phyloP scores from a whole-genome alignment of 2,797 vertebrate species.

The Brachyalestes nurse region DNA sequence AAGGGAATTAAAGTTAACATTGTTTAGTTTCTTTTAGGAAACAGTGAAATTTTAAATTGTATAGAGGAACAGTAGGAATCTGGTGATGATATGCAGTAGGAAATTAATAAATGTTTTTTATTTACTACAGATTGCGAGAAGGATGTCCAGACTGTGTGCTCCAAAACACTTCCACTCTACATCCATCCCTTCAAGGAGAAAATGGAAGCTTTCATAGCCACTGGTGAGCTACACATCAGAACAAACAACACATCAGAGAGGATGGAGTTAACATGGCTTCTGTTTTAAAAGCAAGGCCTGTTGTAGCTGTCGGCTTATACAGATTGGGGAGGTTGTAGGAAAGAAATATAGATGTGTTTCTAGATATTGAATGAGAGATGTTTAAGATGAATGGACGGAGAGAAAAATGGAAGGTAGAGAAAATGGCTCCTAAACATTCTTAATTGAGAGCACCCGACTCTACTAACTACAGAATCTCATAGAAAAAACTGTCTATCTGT shows the following conservation, averaged over 20 bases:
- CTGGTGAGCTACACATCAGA: slow-evolving; percentile 76
- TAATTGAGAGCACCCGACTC: background rate
- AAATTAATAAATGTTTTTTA: slow-evolving; percentile 28
- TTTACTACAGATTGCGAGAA: slow-evolving; percentile 86
- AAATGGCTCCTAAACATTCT: background rate
- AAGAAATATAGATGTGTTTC: slow-evolving; percentile 27
- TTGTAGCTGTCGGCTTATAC: background rate
- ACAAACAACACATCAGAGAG: background rate
- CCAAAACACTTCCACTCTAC: slow-evolving; percentile 85
- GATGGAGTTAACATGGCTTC: background rate
- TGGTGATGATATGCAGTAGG: background rate
- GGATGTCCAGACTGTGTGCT: slow-evolving; percentile 83
- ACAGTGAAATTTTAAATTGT: no score
- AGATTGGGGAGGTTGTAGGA: slow-evolving; percentile 4
- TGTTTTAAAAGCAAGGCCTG: slow-evolving; percentile 16
- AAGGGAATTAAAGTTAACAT: no score
- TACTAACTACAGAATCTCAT: no score
- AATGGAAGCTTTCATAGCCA: slow-evolving; percentile 86
- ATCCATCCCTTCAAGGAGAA: slow-evolving; percentile 93
- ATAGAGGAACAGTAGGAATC: background rate
- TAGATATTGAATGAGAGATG: slow-evolving; percentile 24
- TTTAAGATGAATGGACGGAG: slow-evolving; percentile 4
- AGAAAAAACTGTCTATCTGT: no score
- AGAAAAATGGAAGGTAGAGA: background rate
- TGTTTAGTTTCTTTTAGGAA: no score